These are phyloP conservation scores for Potamarius usumacintae DNA, from an alignment of 2,113 vertebrate species.

Conservation along the genomic window DNA sequence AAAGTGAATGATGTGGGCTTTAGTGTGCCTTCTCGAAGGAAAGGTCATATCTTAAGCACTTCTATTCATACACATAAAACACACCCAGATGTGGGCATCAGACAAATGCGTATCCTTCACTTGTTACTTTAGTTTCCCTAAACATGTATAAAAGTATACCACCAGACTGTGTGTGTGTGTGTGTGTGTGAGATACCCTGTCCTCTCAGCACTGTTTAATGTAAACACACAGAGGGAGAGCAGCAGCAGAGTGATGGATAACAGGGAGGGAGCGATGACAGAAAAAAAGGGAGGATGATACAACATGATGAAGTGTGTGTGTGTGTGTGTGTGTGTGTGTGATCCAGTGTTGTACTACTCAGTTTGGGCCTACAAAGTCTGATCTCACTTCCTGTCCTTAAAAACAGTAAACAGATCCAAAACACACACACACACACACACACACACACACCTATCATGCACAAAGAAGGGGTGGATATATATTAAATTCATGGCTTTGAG, in stretches of 20 bases:
- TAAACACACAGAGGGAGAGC: conserved; percentile 46
- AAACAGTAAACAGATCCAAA: conserved; percentile 33
- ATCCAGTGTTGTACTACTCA: not conserved
- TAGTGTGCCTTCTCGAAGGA: conserved; percentile 17
- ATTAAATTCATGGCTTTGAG: conserved; percentile 22
- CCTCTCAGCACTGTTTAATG: conserved; percentile 48
- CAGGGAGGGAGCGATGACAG: conserved; percentile 34
- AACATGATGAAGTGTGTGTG: conserved; percentile 28
- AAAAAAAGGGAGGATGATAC: conserved; percentile 21
- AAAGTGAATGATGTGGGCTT: conserved; percentile 23
- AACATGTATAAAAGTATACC: not conserved
- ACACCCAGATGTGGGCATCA: conserved; percentile 10
- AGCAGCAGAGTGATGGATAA: conserved; percentile 43
- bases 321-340: not conserved
- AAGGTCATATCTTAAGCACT: conserved; percentile 49
- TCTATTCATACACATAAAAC: conserved; percentile 48
- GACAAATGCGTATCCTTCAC: not conserved
- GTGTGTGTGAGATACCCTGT: not conserved
- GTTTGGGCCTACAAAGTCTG: conserved; percentile 5
- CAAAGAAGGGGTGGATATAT: not conserved
- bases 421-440: conserved; percentile 27
- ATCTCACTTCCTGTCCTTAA: conserved; percentile 36
- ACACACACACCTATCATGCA: conserved; percentile 20
- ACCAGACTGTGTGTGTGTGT: not conserved
- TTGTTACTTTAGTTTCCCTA: conserved; percentile 20